Base-by-base conservation (phyloP, 2,797 vertebrate species). In the Coilia nasus region DNA sequence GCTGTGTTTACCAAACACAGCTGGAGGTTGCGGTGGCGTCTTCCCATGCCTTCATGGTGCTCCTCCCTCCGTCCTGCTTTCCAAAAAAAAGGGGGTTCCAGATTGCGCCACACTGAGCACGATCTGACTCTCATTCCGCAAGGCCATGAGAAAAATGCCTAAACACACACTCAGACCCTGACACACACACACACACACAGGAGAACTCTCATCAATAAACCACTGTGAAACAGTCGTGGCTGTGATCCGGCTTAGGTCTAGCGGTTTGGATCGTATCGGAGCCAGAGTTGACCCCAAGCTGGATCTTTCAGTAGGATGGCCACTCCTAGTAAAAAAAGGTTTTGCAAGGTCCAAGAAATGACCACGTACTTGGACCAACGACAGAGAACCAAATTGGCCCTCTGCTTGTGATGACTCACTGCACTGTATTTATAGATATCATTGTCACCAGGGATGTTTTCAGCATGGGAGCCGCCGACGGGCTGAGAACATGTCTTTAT, bases 1-100 rank as follows among this genome's bases (percentile, higher is more conserved):
- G 47, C 31, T 50, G 56, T 87, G 83, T 88, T 88, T 88, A 89
- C 80, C 83, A 50, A 86, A 87, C 86, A 87, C 88, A 90, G 87
- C 89, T 87, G 84, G 88, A 84, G 31, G 21, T 87, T 81, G 59
- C 57, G 44, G 57, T 82, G 0, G 41, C 19, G 0, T 87, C 75
- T 84, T 88, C 47, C 82, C 86, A 62, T 82, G 78, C 87, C 82
- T 35, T 67, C n/a, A 21, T 5, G 64, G 50, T 35, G 25, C 64
- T 83, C 82, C 56, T 46, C 35, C 50, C 9, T 54, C 50, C 50
- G 2, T 14, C 9, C 50, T 54, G 50, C 2, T 1, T 9, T 54
- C 50, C 50, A 54, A 41, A 41, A 54, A 54, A 50, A 81, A 84
- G 83, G 82, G 2, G 10, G 60, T 87, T 67, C 62, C 82, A 60